These are phyloP conservation scores for Leptinotarsa peninsularis DNA, from an alignment of 2,888 invertebrate species.

Conservation along the genomic window DNA sequence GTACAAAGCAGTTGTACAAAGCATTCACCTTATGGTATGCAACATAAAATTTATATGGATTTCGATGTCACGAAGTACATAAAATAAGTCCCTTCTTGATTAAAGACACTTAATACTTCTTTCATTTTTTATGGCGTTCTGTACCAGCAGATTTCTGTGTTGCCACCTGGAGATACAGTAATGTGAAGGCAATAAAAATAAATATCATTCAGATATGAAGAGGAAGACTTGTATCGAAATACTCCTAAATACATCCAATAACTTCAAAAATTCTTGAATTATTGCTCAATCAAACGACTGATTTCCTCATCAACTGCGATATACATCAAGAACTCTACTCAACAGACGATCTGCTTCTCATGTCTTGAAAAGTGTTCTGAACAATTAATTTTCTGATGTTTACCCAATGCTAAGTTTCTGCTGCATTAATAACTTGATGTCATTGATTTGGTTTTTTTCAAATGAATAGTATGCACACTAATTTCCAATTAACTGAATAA, in stretches of 20 bases:
- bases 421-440: no score
- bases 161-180: conserved; percentile 12
- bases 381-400: no score
- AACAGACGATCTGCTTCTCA: no score
- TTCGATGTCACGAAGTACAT: conserved; percentile 3
- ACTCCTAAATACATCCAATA: neutral
- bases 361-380: no score
- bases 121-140: neutral
- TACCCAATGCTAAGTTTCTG: no score
- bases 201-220: neutral
- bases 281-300: no score
- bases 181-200: conserved; percentile 3
- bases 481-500: no score
- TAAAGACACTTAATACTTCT: neutral
- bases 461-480: no score
- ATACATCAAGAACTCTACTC: no score
- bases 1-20: neutral
- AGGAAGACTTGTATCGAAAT: neutral
- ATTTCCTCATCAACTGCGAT: no score
- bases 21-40: neutral
- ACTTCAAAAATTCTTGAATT: neutral
- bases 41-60: conserved; percentile 7
- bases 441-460: no score
- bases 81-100: conserved; percentile 14
- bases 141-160: conserved; percentile 3